phyloP scores from a whole-genome alignment of 2,113 vertebrate genomes.

The Pituophis catenifer region DNA sequence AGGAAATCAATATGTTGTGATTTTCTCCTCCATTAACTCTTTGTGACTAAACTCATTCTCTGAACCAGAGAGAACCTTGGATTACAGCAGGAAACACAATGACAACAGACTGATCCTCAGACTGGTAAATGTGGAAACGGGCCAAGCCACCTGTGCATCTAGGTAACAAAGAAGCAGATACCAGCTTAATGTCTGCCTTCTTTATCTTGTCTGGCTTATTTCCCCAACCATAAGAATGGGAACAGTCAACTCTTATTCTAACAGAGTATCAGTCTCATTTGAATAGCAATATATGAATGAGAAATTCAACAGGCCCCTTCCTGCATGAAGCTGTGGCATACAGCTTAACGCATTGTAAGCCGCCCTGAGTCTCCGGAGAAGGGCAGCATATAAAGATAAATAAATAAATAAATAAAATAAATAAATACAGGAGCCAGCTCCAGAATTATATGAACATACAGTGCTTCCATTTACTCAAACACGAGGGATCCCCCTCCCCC shows the following conservation, averaged over 20 bases:
- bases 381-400: too few relatives aligned
- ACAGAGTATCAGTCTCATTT: neutral
- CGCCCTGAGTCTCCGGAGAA: too few relatives aligned
- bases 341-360: too few relatives aligned
- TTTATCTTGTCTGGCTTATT: neutral
- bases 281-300: neutral
- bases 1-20: constrained; percentile 57
- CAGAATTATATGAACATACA: neutral
- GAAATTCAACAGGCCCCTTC: neutral
- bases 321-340: neutral
- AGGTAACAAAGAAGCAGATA: neutral
- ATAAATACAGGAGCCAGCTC: neutral
- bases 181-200: neutral
- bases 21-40: constrained; percentile 59
- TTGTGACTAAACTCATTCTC: constrained; percentile 44
- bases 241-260: neutral
- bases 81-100: constrained; percentile 12
- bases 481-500: accelerated
- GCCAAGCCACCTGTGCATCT: neutral
- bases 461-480: neutral
- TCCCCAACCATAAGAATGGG: neutral
- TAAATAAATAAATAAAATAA: too few relatives aligned
- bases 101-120: neutral
- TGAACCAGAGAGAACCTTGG: constrained; percentile 44
- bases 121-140: neutral